Base-by-base conservation (phyloP, 2,888 invertebrate genomes). In the Tortrix viridana region DNA sequence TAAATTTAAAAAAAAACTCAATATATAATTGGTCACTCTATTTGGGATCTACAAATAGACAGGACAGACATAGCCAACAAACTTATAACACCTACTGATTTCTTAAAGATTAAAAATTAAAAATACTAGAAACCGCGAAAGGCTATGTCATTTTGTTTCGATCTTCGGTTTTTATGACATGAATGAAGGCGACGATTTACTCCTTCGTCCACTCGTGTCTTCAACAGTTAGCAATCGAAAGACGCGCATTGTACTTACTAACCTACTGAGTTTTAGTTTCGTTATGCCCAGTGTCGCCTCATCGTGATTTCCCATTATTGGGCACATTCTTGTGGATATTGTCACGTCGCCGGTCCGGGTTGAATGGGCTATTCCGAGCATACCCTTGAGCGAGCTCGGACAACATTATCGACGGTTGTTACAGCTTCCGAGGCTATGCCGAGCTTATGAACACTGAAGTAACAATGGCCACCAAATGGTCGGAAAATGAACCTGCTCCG, bases 361-460 rank as follows among this genome's bases (percentile, higher is more conserved):
- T 65, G 71, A 80, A 80, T 77, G 72, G 80, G 67, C 73, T 71
- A 77, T 80, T 77, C 71, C 55, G 61, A 67, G 72, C 73, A 73
- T 72, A 73, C 76, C 76, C 74, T 43, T 66, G 58, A 54, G 64
- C 52, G 60, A 49, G 56, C 49, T 47, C 66, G 74, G 75, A 74
- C 78, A 78, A 74, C 77, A 79, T 80, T 80, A 79, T 76, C 73
- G 72, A 67, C 70, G 73, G 73, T 77, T 73, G 73, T 79, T 72
- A 78, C 75, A 69, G 74, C 73, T 73, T 71, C 71, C 71, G 66
- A 57, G 58, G 60, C 69, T 72, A 71, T 71, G 65, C 66, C 67
- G 58, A 69, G 63, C 73, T 77, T 76, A 65, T 67, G 58, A 50
- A 43, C 57, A 22, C 60, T 60, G 60, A 49, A 55, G 54, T 44